Percentiles rank a stretch among this genome's conserved stretches.
Conservation (phyloP, 2,797 vertebrate species). For the Falco columbarius region DNA sequence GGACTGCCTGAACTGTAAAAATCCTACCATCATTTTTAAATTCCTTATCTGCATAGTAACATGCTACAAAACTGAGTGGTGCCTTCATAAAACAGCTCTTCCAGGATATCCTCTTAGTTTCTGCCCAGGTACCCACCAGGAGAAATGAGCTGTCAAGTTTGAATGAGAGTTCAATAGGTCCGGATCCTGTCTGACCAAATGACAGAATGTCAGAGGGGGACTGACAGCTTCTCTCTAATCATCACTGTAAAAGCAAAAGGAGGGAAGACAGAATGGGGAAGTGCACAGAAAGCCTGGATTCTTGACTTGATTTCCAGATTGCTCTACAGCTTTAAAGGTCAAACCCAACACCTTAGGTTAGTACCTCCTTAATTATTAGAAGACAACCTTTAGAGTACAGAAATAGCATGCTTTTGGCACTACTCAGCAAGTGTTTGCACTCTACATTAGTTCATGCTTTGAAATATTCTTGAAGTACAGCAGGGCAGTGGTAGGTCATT, state of each 20-base stretch:
- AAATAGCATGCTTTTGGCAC: background rate
- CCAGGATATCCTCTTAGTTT: background rate
- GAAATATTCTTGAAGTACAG: background rate
- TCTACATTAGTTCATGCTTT: background rate
- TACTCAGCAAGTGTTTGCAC: background rate
- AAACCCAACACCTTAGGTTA: background rate
- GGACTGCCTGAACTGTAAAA: background rate
- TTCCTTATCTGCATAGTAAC: background rate
- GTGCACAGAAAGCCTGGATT: background rate
- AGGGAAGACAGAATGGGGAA: background rate
- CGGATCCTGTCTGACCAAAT: background rate
- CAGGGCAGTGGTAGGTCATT: background rate
- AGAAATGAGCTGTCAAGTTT: constrained; percentile 12
- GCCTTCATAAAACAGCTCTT: background rate
- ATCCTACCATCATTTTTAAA: background rate
- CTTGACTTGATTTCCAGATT: background rate
- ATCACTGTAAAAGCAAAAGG: background rate
- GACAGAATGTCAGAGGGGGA: background rate
- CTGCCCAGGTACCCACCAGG: background rate
- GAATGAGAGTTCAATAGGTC: background rate
- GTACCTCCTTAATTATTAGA: background rate
- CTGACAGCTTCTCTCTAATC: constrained; percentile 9
- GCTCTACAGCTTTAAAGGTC: constrained; percentile 2
- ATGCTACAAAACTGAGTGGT: background rate
- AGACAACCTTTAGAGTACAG: background rate